Conservation (phyloP, 2,888 invertebrate genomes). For the Phymatocera aterrima region DNA sequence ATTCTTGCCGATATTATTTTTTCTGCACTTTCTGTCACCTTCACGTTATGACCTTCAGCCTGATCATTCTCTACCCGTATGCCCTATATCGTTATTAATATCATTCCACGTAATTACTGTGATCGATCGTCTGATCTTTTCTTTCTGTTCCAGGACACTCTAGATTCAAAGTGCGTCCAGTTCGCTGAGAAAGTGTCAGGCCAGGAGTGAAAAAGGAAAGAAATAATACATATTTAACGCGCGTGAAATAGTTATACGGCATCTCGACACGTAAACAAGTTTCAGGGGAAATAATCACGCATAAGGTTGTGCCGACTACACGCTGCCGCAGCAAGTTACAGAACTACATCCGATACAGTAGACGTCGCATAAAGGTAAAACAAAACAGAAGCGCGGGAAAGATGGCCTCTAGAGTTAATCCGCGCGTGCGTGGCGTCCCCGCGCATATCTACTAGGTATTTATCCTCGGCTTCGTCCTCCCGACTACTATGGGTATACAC, state of each 20-base stretch:
- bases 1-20: no score
- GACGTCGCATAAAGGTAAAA: background rate
- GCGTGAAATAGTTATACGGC: background rate
- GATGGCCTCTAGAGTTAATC: constrained; percentile 2
- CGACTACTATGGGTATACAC: no score
- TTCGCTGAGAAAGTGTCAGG: constrained; percentile 77
- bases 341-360: no score
- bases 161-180: constrained; percentile 89
- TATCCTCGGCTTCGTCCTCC: constrained; percentile 19
- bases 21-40: no score
- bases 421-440: constrained; percentile 13
- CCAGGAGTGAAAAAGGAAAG: background rate
- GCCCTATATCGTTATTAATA: no score
- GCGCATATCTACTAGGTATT: constrained; percentile 19
- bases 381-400: background rate
- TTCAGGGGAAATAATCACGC: constrained; percentile 3
- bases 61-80: no score
- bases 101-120: no score
- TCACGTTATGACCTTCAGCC: no score
- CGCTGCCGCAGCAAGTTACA: no score
- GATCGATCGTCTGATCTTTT: constrained; percentile 16
- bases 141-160: constrained; percentile 80
- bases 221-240: background rate
- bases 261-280: constrained; percentile 15
- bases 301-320: background rate